Evolutionary conservation across 2,888 invertebrate species (phyloP), one percentile per base, ranked within the genome.

Genomic region (Pherbina coryleti): DNA sequence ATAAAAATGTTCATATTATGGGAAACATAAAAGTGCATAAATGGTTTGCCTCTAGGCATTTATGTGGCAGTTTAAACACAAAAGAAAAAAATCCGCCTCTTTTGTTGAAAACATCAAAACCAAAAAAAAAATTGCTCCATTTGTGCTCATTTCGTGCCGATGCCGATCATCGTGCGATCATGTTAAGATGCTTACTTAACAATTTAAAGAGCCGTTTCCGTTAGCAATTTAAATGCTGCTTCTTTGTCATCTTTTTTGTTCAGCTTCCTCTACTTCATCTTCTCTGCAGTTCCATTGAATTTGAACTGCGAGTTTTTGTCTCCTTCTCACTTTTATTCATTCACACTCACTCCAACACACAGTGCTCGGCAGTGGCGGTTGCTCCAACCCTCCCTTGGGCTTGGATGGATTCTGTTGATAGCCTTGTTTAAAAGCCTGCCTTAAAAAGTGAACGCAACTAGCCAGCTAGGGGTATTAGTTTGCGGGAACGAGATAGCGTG

Each of bases 151-250:
- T 74, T 75, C 75, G 66, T 66, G 66, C 67, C 66, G 53, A 22
- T 25, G 55, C 28, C 31, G 66, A 19, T 64, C 66, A 66, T 67
- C 73, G 51, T 66, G 75, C 66, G 75, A 75, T 75, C 75, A 55
- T 53, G 67, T 37, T 66, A 75, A 75, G 75, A 75, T 75, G 75
- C 75, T 75, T 75, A 75, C 66, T 75, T 75, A 75, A 75, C 75
- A 75, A 75, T 75, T 73, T 73, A 73, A 69, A 67, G 67, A 77
- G 72, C 67, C 72, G 31, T 73, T 77, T 77, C 77, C 77, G 77
- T 77, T 77, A 77, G 77, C 49, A 73, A 77, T 77, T 77, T 77
- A 69, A 71, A 75, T 55, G 66, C 31, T 31, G 55, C 44, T 62
- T 49, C n/a, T 5, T 34, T 28, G 11, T 62, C 11, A 28, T 17